Evolutionary conservation across 2,888 invertebrate genomes (phyloP).

Genomic region (Lycia hirtaria): DNA sequence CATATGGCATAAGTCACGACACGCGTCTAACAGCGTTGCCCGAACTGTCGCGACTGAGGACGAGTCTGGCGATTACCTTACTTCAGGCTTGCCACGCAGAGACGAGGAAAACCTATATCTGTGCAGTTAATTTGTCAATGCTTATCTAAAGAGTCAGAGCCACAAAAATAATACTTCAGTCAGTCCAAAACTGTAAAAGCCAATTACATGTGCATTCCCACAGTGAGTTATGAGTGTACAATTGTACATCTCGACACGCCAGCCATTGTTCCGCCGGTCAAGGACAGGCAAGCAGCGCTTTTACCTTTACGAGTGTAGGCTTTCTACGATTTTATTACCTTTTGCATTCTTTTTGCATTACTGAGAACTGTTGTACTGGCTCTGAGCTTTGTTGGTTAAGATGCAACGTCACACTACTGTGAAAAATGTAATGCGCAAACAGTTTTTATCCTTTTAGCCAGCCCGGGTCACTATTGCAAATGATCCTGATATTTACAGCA

Average conservation of each 20-base stretch:
- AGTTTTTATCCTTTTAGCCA: no score
- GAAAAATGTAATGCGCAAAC: no score
- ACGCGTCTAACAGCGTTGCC: no score
- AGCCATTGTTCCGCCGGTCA: conserved; percentile 67
- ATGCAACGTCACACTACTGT: no score
- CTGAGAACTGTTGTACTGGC: background rate
- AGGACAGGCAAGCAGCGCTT: conserved; percentile 49
- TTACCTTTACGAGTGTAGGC: conserved; percentile 6
- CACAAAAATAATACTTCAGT: conserved; percentile 1
- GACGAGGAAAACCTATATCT: no score
- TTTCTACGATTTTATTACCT: conserved; percentile 17
- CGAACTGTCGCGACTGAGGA: no score
- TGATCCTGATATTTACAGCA: no score
- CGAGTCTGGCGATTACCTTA: no score
- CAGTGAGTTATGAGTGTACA: conserved; percentile 50
- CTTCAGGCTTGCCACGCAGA: no score
- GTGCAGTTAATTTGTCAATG: background rate
- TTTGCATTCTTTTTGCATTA: background rate
- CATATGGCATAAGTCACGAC: no score
- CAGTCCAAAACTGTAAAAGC: conserved; percentile 43
- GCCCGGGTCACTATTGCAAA: no score
- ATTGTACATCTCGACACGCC: conserved; percentile 45
- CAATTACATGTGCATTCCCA: conserved; percentile 61
- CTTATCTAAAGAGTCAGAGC: background rate
- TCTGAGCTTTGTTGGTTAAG: background rate